Evolutionary conservation across 2,797 vertebrate species (phyloP).

Genomic region (Lepus townsendii): DNA sequence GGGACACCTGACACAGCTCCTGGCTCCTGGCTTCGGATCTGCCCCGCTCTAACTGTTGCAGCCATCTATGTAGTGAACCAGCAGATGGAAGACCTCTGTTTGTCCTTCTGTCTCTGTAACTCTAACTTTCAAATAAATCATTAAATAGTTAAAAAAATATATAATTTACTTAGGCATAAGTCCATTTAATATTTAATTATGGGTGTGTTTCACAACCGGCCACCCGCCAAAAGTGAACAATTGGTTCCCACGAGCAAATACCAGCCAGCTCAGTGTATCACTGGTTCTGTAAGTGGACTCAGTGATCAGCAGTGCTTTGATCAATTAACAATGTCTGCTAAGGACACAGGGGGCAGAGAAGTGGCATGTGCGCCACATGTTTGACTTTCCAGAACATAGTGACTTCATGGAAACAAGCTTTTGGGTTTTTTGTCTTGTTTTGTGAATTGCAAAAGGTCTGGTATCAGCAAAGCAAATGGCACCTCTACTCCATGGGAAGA

Average conservation of each 20-base stretch:
- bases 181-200: constrained; percentile 23
- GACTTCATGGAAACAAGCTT: constrained; percentile 29
- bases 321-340: constrained; percentile 33
- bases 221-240: not conserved
- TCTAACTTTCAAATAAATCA: too few relatives aligned
- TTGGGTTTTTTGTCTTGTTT: not conserved
- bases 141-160: not conserved
- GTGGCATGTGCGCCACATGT: not conserved
- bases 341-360: not conserved
- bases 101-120: too few relatives aligned
- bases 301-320: not conserved
- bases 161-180: not conserved
- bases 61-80: too few relatives aligned
- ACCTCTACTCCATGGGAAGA: not conserved
- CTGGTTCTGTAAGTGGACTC: not conserved
- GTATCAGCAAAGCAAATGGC: not conserved
- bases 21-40: too few relatives aligned
- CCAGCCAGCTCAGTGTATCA: not conserved
- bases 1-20: too few relatives aligned
- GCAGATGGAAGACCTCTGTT: too few relatives aligned
- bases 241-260: not conserved
- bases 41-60: too few relatives aligned
- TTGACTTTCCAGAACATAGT: constrained; percentile 8
- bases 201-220: not conserved
- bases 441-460: not conserved